Conservation (phyloP, 2,113 vertebrate genomes). For the Meles meles region DNA sequence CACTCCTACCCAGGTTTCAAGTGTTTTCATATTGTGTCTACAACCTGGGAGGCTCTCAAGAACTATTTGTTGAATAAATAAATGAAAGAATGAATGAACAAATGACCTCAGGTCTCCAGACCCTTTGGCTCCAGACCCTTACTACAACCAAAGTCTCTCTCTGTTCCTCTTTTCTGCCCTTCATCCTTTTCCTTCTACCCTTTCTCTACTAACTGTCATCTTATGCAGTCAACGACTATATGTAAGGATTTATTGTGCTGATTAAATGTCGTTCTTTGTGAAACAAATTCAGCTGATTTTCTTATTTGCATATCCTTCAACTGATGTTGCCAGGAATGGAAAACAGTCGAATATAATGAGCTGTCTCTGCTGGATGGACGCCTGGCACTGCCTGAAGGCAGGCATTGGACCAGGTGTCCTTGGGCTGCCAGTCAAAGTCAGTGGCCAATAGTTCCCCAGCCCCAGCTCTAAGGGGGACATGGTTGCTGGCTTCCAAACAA, state of each 20-base stretch:
- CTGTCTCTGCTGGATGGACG: conserved; percentile 57
- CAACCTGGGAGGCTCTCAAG: background rate
- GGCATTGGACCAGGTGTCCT: conserved; percentile 60
- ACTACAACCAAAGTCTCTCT: background rate
- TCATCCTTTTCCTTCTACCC: background rate
- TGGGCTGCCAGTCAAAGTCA: conserved; percentile 33
- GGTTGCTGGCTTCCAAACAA: background rate
- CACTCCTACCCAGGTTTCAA: background rate
- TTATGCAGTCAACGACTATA: conserved; percentile 42
- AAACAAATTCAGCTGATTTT: conserved; percentile 72
- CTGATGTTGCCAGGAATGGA: conserved; percentile 69
- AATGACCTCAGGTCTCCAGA: background rate
- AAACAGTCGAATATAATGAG: conserved; percentile 68
- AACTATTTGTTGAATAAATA: background rate
- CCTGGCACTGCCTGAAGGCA: conserved; percentile 67
- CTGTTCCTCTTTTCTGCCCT: background rate
- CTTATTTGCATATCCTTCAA: conserved; percentile 76
- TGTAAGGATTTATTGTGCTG: conserved; percentile 67
- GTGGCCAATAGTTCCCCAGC: background rate
- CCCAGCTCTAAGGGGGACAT: background rate
- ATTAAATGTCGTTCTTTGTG: conserved; percentile 73
- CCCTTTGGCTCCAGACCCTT: background rate
- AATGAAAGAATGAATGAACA: background rate
- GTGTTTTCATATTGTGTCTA: background rate
- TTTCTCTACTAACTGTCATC: conserved; percentile 52